phyloP scores from a whole-genome alignment of 2,888 invertebrate genomes.

The Drosophila yooni region DNA sequence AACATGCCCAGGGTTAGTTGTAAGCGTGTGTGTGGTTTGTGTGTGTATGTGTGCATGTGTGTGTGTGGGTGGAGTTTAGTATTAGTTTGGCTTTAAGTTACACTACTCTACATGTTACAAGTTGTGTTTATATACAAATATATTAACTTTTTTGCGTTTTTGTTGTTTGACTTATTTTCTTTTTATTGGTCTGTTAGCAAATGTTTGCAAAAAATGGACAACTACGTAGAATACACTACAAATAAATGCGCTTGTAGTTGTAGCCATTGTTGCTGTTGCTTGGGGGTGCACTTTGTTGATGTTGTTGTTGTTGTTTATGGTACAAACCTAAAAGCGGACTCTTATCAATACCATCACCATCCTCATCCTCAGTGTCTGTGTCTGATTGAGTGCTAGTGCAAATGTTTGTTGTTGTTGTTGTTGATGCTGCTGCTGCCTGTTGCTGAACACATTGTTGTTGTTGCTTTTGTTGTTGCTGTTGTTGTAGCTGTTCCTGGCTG shows the following conservation, averaged over 20 bases:
- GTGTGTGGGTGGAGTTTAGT: not conserved
- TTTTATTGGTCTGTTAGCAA: constrained; percentile 14
- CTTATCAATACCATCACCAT: constrained; percentile 82
- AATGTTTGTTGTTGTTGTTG: constrained; percentile 70
- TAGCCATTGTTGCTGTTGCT: constrained; percentile 11
- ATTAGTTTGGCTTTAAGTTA: constrained; percentile 13
- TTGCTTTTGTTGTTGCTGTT: constrained; percentile 7
- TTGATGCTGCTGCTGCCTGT: constrained; percentile 16
- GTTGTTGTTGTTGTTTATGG: constrained; percentile 59
- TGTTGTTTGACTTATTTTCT: not conserved
- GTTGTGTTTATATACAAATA: constrained; percentile 13
- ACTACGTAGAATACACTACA: constrained; percentile 20
- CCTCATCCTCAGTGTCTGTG: constrained; percentile 73
- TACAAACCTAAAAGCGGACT: constrained; percentile 85
- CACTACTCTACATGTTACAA: constrained; percentile 33
- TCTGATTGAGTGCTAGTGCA: constrained; percentile 67
- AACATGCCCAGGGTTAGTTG: constrained; percentile 35
- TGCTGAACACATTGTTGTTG: constrained; percentile 20
- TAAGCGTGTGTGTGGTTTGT: constrained; percentile 12
- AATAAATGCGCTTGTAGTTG: constrained; percentile 21
- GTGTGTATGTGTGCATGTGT: constrained; percentile 6
- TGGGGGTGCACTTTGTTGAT: constrained; percentile 33
- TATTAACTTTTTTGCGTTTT: constrained; percentile 13
- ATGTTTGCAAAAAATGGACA: constrained; percentile 6
- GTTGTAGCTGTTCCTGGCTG: constrained; percentile 33